A percentile compares a stretch with the other conserved stretches of the same genome.
Conservation (phyloP, 2,797 vertebrate genomes). For the Alca torda region DNA sequence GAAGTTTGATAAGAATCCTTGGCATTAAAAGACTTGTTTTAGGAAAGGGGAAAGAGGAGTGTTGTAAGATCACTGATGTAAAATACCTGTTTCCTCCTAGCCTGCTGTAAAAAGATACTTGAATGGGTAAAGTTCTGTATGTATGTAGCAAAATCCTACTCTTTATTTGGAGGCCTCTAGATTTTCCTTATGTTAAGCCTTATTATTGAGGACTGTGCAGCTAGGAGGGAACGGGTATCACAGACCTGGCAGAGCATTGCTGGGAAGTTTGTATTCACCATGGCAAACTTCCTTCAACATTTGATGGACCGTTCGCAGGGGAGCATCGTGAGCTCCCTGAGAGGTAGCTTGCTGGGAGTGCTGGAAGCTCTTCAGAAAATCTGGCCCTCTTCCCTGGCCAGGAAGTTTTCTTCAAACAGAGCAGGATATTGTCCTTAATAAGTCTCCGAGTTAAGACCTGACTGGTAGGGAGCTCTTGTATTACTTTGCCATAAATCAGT, state of each 20-base stretch:
- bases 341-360: not conserved
- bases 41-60: not conserved
- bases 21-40: not conserved
- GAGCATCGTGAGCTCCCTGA: not conserved
- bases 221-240: not conserved
- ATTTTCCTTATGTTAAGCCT: not conserved
- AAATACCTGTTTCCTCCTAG: not conserved
- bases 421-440: not conserved
- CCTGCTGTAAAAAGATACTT: not conserved
- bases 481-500: not conserved
- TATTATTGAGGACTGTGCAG: not conserved
- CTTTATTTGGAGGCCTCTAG: not conserved
- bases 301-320: not conserved
- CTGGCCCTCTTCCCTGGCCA: not conserved
- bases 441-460: not conserved
- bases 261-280: not conserved
- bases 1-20: not conserved
- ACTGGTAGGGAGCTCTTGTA: not conserved
- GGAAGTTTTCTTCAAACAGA: not conserved
- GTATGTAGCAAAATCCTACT: not conserved
- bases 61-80: not conserved
- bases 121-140: not conserved
- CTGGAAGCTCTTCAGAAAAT: not conserved
- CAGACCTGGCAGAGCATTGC: not conserved
- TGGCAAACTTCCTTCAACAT: not conserved